Evolutionary conservation across 2,113 vertebrate genomes (phyloP).

Genomic region (Dunckerocampus dactyliophorus): DNA sequence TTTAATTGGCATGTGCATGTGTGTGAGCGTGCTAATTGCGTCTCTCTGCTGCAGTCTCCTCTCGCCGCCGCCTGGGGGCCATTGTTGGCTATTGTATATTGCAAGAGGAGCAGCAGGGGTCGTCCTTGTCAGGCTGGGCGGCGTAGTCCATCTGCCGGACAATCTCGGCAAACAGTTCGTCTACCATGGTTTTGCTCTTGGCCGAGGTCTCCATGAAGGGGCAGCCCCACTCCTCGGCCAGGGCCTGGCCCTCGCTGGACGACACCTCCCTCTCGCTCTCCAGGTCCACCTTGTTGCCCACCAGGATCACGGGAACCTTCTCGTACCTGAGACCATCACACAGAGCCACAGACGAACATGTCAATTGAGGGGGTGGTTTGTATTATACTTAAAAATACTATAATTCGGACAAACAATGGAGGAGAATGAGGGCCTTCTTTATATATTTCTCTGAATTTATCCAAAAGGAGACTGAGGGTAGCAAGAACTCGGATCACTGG

Average conservation of each 20-base stretch:
- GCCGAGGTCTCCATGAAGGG: slow-evolving; percentile 99
- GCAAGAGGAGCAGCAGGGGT: slow-evolving; percentile 97
- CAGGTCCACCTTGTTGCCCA: slow-evolving; percentile 98
- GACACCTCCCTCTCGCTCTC: slow-evolving; percentile 96
- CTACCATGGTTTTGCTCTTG: slow-evolving; percentile 99
- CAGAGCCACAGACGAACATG: background rate
- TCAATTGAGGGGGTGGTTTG: background rate
- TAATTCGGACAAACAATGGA: background rate
- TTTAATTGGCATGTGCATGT: slow-evolving; percentile 42
- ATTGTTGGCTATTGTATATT: slow-evolving; percentile 91
- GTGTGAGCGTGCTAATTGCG: slow-evolving; percentile 33
- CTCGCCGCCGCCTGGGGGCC: too few species aligned
- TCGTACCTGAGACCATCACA: slow-evolving; percentile 81
- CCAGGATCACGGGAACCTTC: slow-evolving; percentile 97
- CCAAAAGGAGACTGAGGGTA: too few species aligned
- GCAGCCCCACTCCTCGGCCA: slow-evolving; percentile 98
- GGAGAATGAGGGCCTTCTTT: too few species aligned
- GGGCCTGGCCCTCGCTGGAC: slow-evolving; percentile 86
- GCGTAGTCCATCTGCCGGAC: slow-evolving; percentile 99
- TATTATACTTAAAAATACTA: background rate
- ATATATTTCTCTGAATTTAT: too few species aligned
- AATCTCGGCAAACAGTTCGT: slow-evolving; percentile 98
- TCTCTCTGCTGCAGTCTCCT: slow-evolving; percentile 31
- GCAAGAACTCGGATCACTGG: too few species aligned
- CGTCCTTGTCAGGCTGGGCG: slow-evolving; percentile 96